Percentiles rank a stretch among this genome's conserved stretches.
phyloP scores from a whole-genome alignment of 2,113 vertebrate species.

The Pogonocichla stellata region DNA sequence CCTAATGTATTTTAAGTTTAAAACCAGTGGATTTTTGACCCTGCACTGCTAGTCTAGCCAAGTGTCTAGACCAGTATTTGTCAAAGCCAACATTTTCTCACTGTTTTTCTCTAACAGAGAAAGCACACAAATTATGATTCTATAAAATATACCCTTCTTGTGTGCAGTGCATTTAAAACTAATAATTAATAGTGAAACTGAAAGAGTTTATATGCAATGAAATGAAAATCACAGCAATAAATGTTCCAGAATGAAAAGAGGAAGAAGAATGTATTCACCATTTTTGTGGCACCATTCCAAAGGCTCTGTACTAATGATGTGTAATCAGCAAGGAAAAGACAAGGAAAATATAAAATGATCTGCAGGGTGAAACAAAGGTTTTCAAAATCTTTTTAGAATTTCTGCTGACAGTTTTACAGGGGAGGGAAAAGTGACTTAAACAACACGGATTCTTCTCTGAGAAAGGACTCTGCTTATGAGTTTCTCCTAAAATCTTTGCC shows the following conservation, averaged over 20 bases:
- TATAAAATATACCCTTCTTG: background rate
- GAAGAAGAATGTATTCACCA: background rate
- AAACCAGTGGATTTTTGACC: background rate
- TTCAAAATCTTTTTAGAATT: background rate
- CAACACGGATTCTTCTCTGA: background rate
- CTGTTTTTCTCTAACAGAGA: background rate
- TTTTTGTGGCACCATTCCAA: background rate
- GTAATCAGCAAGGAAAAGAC: background rate
- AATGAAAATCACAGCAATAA: background rate
- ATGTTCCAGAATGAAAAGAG: background rate
- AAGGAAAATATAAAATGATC: background rate
- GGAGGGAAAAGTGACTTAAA: background rate
- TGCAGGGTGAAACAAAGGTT: background rate
- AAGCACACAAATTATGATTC: background rate
- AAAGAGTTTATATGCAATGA: background rate
- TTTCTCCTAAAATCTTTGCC: background rate
- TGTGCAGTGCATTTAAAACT: background rate
- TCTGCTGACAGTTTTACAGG: background rate
- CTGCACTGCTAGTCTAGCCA: background rate
- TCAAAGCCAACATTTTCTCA: background rate
- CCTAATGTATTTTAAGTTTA: background rate
- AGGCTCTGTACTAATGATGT: background rate
- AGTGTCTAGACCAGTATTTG: background rate
- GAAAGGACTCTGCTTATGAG: background rate
- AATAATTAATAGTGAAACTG: background rate